A percentile compares a stretch with the other conserved stretches of the same genome.
Evolutionary conservation across 2,888 invertebrate species (phyloP).

Genomic region (Pyrrhopygopsis socrates): DNA sequence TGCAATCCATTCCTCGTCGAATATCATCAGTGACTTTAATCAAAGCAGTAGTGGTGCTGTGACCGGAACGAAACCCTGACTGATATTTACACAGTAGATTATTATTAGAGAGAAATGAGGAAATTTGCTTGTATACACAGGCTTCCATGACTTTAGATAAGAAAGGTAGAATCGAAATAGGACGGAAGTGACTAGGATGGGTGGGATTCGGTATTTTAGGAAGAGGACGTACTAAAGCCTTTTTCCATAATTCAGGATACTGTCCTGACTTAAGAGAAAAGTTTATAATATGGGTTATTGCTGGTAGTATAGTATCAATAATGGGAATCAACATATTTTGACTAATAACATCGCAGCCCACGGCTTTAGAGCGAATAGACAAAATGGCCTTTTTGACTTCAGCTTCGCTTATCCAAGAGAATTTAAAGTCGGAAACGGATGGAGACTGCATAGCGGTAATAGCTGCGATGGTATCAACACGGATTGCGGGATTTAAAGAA

Average conservation of each 20-base stretch:
- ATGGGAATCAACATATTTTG: not conserved
- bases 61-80: too few species aligned
- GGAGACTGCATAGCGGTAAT: not conserved
- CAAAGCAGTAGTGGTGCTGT: too few species aligned
- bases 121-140: too few species aligned
- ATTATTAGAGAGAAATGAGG: too few species aligned
- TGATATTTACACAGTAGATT: too few species aligned
- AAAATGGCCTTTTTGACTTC: too few species aligned
- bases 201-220: not conserved
- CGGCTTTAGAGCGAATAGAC: not conserved
- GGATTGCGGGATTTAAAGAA: not conserved
- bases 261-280: not conserved
- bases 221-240: not conserved
- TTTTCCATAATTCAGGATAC: not conserved
- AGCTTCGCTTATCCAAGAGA: not conserved
- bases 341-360: not conserved
- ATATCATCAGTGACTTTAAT: too few species aligned
- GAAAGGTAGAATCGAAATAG: too few species aligned
- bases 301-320: not conserved
- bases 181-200: not conserved
- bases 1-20: too few species aligned
- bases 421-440: too few species aligned
- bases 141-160: too few species aligned
- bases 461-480: not conserved
- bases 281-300: not conserved